phyloP scores from a whole-genome alignment of 1,140 invertebrate species.

The Chymomyza costata region DNA sequence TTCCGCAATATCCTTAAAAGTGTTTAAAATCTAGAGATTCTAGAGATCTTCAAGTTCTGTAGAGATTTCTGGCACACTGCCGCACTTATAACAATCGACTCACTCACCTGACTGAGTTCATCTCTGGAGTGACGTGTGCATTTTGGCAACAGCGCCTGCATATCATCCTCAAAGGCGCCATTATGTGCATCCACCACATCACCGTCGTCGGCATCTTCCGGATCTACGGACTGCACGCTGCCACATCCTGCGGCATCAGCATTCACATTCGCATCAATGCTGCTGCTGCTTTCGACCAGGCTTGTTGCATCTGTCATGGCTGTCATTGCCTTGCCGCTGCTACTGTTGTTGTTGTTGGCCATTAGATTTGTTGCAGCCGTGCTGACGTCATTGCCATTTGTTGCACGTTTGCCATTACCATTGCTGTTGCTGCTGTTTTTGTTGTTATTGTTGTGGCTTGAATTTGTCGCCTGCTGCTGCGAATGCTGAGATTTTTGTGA shows the following conservation, averaged over 20 bases:
- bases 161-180: conserved; percentile 68
- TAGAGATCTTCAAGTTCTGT: too few species aligned
- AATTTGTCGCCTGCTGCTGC: conserved; percentile 8
- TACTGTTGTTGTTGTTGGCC: conserved; percentile 23
- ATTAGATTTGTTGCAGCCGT: conserved; percentile 17
- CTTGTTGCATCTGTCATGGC: conserved; percentile 25
- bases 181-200: conserved; percentile 40
- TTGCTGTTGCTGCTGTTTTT: conserved; percentile 31
- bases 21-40: too few species aligned
- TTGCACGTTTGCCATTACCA: conserved; percentile 16
- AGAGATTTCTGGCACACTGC: too few species aligned
- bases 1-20: too few species aligned
- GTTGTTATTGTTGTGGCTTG: conserved; percentile 24
- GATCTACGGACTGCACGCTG: too few species aligned
- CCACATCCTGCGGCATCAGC: conserved; percentile 29
- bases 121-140: conserved; percentile 64
- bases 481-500: conserved; percentile 24
- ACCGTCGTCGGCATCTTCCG: conserved; percentile 35
- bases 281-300: conserved; percentile 38
- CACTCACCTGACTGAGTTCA: conserved; percentile 75
- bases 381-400: background rate
- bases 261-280: conserved; percentile 42
- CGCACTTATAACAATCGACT: too few species aligned
- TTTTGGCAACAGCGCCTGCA: conserved; percentile 68
- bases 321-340: conserved; percentile 28